These are phyloP conservation scores for Chiridota heheva DNA, from an alignment of 35 echinoderm and acorn worm genomes.

Conservation along the genomic window DNA sequence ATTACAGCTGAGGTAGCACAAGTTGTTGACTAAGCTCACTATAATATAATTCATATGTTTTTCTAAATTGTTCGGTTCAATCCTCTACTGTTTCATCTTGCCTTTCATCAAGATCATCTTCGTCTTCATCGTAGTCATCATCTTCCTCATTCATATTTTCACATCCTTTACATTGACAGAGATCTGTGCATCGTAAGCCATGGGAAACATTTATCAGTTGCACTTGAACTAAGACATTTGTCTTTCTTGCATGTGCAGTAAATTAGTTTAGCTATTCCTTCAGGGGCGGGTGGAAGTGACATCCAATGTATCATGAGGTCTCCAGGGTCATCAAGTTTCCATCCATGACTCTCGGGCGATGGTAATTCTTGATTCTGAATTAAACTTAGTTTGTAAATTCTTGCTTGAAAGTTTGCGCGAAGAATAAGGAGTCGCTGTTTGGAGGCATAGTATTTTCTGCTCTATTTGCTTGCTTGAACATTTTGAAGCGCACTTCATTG, in stretches of 20 bases:
- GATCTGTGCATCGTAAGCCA: too few relatives aligned
- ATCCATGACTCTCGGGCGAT: constrained; percentile 17
- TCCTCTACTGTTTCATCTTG: too few relatives aligned
- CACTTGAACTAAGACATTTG: too few relatives aligned
- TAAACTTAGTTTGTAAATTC: not conserved
- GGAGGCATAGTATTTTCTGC: constrained; percentile 52
- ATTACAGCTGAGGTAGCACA: too few relatives aligned
- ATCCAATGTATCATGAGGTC: not conserved
- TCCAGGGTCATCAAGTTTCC: not conserved
- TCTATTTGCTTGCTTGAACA: constrained; percentile 42
- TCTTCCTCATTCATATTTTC: too few relatives aligned
- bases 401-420: constrained; percentile 47
- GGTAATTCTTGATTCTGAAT: not conserved
- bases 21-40: too few relatives aligned
- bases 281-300: constrained; percentile 2
- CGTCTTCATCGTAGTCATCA: too few relatives aligned
- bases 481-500: constrained; percentile 31
- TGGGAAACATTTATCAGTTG: too few relatives aligned
- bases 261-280: not conserved
- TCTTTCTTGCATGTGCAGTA: not conserved
- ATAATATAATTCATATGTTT: too few relatives aligned
- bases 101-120: too few relatives aligned
- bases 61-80: too few relatives aligned
- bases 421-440: constrained; percentile 48
- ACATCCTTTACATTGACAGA: too few relatives aligned